A percentile compares a stretch with the other conserved stretches of the same genome.
phyloP scores from a whole-genome alignment of 2,113 vertebrate genomes.

The Empidonax traillii region DNA sequence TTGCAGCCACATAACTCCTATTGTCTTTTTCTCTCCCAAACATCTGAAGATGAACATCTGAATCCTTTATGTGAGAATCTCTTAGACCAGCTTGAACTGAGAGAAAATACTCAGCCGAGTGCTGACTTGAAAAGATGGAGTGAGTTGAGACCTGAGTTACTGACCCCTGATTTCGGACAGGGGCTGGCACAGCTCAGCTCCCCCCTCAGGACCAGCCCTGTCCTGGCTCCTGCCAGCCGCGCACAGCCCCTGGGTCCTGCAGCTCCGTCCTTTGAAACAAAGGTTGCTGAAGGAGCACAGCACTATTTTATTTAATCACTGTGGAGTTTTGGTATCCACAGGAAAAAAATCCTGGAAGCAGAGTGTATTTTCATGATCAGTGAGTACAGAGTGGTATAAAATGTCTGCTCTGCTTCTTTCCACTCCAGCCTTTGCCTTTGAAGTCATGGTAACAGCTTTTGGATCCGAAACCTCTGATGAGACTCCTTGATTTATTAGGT shows the following conservation, averaged over 20 bases:
- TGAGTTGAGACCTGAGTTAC: background rate
- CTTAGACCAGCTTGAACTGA: background rate
- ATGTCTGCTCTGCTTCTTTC: conserved; percentile 31
- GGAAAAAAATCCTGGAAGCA: background rate
- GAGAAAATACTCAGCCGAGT: background rate
- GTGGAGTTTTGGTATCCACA: background rate
- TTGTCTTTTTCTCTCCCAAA: background rate
- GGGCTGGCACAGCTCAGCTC: background rate
- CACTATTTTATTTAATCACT: background rate
- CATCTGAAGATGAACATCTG: background rate
- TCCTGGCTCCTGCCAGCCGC: background rate
- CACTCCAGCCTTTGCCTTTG: conserved; percentile 44
- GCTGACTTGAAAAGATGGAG: background rate
- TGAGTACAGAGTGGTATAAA: background rate
- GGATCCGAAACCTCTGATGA: conserved; percentile 55
- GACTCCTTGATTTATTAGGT: conserved; percentile 65
- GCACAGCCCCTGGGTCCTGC: background rate
- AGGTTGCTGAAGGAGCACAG: background rate
- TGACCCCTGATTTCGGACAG: accelerated
- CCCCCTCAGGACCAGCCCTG: background rate
- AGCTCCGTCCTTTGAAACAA: background rate
- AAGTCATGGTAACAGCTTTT: conserved; percentile 68
- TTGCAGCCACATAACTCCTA: background rate
- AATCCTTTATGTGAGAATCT: background rate
- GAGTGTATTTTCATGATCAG: background rate